Conservation (phyloP, 1,140 invertebrate species). For the Arion vulgaris region DNA sequence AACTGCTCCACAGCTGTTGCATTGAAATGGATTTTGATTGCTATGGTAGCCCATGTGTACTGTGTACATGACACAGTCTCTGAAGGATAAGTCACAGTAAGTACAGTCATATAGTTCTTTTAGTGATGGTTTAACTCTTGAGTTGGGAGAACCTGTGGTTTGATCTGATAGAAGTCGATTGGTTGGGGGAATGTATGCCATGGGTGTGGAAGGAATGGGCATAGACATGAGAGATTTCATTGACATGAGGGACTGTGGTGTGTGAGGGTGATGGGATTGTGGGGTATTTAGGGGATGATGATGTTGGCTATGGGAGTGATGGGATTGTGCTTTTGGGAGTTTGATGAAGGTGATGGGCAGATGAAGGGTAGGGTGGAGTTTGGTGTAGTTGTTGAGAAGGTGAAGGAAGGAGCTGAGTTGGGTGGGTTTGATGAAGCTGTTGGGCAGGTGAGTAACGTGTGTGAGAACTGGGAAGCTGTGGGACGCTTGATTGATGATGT, state of each 20-base stretch:
- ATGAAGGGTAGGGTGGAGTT: background rate
- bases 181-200: constrained; percentile 36
- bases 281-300: background rate
- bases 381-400: background rate
- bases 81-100: constrained; percentile 91
- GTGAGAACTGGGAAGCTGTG: background rate
- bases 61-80: constrained; percentile 91
- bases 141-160: background rate
- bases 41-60: constrained; percentile 98
- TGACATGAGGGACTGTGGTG: background rate
- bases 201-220: constrained; percentile 27
- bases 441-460: background rate
- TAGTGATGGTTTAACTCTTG: constrained; percentile 6
- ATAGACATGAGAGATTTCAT: constrained; percentile 20
- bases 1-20: constrained; percentile 92
- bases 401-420: background rate
- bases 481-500: background rate
- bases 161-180: constrained; percentile 14
- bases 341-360: background rate
- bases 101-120: constrained; percentile 79
- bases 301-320: too few relatives aligned
- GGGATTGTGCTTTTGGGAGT: background rate
- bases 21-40: constrained; percentile 90
- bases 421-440: background rate
- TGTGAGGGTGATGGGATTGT: constrained; percentile 14